These are phyloP conservation scores for Sterna hirundo DNA, from an alignment of 2,113 vertebrate species.

Conservation along the genomic window DNA sequence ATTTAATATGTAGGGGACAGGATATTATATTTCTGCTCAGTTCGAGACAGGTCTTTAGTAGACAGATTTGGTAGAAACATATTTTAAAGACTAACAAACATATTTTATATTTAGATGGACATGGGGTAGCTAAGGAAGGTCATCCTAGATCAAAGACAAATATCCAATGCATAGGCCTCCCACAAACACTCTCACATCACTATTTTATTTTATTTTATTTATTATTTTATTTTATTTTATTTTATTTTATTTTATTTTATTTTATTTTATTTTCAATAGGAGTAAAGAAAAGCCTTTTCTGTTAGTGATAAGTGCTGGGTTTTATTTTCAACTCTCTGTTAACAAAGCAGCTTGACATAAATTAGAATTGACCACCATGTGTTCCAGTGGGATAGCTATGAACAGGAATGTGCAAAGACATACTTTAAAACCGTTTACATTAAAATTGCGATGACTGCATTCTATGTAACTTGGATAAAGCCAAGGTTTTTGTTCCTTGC, in stretches of 20 bases:
- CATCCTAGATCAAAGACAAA: neutral
- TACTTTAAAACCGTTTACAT: neutral
- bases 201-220: too few relatives aligned
- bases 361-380: constrained; percentile 1
- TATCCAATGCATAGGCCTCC: neutral
- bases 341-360: constrained; percentile 18
- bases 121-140: neutral
- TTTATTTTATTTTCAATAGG: neutral
- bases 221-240: neutral
- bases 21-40: neutral
- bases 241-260: too few relatives aligned
- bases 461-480: neutral
- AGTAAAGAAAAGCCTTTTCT: neutral
- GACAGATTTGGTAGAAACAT: neutral
- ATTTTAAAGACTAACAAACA: neutral
- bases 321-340: neutral
- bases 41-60: neutral
- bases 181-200: neutral
- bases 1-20: neutral
- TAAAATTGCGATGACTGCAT: neutral
- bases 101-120: neutral
- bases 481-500: neutral
- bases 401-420: neutral
- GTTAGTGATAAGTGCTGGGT: neutral
- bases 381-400: neutral